phyloP scores from a whole-genome alignment of 2,113 vertebrate species.

The Pyrgilauda ruficollis region DNA sequence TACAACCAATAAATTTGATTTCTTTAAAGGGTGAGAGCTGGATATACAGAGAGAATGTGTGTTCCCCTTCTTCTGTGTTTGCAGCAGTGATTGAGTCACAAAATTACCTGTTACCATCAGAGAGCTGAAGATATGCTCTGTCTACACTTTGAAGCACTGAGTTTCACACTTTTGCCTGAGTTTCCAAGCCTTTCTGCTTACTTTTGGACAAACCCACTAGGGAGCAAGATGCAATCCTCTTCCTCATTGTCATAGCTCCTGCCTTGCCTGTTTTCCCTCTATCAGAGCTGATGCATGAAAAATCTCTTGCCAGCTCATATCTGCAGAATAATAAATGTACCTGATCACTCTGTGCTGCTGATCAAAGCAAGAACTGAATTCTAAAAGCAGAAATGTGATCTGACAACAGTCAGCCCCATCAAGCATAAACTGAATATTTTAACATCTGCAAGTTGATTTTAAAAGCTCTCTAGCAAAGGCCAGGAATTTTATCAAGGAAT shows the following conservation, averaged over 20 bases:
- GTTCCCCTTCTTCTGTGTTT: not conserved
- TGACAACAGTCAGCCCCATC: not conserved
- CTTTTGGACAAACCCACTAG: not conserved
- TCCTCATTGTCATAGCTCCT: not conserved
- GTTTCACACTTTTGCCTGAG: not conserved
- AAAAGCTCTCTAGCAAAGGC: not conserved
- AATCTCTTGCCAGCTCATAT: not conserved
- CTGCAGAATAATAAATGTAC: not conserved
- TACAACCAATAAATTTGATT: not conserved
- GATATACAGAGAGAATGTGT: not conserved
- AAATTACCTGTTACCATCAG: rapidly evolving
- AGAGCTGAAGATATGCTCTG: not conserved
- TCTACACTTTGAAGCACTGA: not conserved
- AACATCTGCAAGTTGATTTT: not conserved
- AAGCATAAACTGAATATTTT: not conserved
- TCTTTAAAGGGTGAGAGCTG: not conserved
- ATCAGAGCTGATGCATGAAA: not conserved
- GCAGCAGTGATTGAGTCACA: not conserved
- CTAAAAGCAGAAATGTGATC: constrained; percentile 8
- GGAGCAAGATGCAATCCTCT: not conserved
- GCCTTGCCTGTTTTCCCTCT: not conserved
- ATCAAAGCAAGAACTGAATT: constrained; percentile 30
- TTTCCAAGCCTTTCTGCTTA: not conserved
- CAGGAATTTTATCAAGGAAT: not conserved
- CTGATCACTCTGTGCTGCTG: not conserved